Conservation (phyloP, 2,797 vertebrate species). For the Sebastes kiyomatsui region DNA sequence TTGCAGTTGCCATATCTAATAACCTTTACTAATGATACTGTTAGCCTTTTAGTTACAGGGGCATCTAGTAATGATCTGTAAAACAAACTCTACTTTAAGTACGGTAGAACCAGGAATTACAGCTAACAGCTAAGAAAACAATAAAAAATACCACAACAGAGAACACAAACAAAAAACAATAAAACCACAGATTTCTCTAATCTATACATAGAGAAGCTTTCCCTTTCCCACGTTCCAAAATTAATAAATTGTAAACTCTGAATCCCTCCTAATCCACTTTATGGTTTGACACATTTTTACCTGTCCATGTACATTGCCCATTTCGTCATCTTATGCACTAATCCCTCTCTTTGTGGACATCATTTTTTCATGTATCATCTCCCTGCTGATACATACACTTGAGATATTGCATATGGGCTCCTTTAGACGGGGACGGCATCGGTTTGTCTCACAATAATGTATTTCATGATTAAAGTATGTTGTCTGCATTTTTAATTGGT, state of each 20-base stretch:
- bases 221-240: neutral
- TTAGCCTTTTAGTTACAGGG: neutral
- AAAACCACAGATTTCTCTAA: neutral
- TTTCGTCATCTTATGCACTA: neutral
- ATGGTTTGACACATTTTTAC: neutral
- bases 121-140: neutral
- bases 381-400: neutral
- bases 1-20: neutral
- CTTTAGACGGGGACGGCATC: neutral
- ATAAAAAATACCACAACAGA: neutral
- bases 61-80: neutral
- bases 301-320: neutral
- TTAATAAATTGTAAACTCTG: neutral
- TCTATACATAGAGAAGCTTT: neutral
- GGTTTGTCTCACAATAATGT: slow-evolving; percentile 11
- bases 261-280: neutral
- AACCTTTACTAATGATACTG: neutral
- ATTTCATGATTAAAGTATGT: slow-evolving; percentile 22
- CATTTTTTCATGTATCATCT: neutral
- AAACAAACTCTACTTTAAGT: neutral
- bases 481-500: slow-evolving; percentile 41
- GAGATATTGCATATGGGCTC: neutral
- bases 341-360: neutral
- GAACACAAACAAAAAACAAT: neutral
- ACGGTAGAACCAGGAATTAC: neutral